Evolutionary conservation across 1,140 invertebrate genomes (phyloP), one percentile per base, ranked within the genome.

Genomic region (Dryas iulia): DNA sequence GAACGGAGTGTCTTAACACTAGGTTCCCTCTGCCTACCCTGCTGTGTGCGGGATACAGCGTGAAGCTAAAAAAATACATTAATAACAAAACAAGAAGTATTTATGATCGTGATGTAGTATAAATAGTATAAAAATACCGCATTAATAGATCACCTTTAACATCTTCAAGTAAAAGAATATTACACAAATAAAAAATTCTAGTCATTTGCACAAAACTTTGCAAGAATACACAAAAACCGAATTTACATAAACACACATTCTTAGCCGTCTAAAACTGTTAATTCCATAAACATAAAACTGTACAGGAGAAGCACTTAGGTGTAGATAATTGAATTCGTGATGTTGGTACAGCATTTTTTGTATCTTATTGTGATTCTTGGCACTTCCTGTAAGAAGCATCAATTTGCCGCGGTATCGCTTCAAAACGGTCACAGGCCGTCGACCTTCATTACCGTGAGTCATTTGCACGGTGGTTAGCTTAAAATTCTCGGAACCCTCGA

Each of bases 401-500:
- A 86, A 83, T 83, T 86, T 87, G 79, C 74, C 67, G 71, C 77
- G 82, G 78, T 79, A 77, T 80, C 77, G 76, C 74, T 78, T 79
- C 60, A 74, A 76, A 80, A 75, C 76, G 62, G 73, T 76, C 76
- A 53, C 75, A 72, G 86, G 82, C 77, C 82, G 75, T 80, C 77
- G 84, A 86, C 86, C 86, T 88, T 86, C 81, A 69, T 53, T 60
- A 69, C 70, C 54, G 64, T 87, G 85, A 87, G 72, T 87, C 85
- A 87, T 84, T 78, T 78, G 73, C 72, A 75, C 74, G 62, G 66
- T 76, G 72, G 79, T 83, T 80, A 84, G 76, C 60, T 81, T 71
- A 74, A 81, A 76, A 74, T 78, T 82, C 74, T 77, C 53, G 71
- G 81, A 87, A 82, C 74, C 70, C 67, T 72, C 73, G 77, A 74